These are phyloP conservation scores for Falcunculus frontatus DNA, from an alignment of 2,113 vertebrate genomes.

Conservation along the genomic window DNA sequence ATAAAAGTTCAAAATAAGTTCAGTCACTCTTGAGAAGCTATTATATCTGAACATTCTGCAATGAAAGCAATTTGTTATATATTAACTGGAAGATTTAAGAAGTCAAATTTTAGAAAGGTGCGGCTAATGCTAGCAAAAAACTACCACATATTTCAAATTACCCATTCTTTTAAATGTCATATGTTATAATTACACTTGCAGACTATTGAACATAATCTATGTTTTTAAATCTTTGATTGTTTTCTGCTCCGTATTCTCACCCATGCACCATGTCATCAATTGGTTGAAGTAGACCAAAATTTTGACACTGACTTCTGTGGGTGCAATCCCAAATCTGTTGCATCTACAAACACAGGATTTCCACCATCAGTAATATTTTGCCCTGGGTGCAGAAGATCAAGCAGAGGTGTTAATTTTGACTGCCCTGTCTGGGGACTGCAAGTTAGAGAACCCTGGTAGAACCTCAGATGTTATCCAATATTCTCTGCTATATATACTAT, in stretches of 20 bases:
- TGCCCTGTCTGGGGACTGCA: background rate
- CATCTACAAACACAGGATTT: background rate
- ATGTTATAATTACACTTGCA: background rate
- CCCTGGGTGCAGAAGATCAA: background rate
- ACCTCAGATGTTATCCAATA: background rate
- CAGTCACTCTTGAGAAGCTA: conserved; percentile 61
- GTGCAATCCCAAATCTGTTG: background rate
- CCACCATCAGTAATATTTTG: background rate
- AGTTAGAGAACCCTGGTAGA: background rate
- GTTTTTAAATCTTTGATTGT: background rate
- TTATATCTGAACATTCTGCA: conserved; percentile 23
- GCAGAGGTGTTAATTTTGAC: background rate
- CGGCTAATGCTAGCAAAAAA: background rate
- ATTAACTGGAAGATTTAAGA: conserved; percentile 58
- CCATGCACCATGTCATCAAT: background rate
- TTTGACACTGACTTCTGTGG: background rate
- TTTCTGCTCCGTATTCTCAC: background rate
- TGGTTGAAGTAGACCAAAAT: background rate
- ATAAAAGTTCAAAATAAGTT: conserved; percentile 76
- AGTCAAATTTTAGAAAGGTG: conserved; percentile 16
- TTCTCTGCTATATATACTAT: background rate
- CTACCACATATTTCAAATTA: background rate
- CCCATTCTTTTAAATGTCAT: background rate
- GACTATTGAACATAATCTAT: background rate
- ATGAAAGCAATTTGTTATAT: conserved; percentile 30